Conservation (phyloP, 1,140 invertebrate genomes). For the Pomacea maculata region DNA sequence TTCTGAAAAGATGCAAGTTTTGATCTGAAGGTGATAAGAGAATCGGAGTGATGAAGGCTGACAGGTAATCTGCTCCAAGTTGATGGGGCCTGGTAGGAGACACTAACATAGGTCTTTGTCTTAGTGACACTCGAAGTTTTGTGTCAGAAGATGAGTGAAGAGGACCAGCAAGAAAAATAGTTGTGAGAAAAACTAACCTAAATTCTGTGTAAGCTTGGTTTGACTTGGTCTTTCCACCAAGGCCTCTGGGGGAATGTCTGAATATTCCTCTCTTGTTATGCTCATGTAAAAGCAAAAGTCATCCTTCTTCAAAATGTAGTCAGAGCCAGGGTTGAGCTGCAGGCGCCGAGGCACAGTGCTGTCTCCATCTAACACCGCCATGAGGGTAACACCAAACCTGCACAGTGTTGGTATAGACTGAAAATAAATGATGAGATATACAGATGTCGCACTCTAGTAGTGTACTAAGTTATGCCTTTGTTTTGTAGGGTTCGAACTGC, state of each 20-base stretch:
- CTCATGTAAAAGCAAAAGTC: slow-evolving; percentile 99
- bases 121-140: too few species aligned
- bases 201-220: slow-evolving; percentile 35
- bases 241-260: slow-evolving; percentile 50
- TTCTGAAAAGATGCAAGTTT: too few species aligned
- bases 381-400: slow-evolving; percentile 93
- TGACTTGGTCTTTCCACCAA: slow-evolving; percentile 29
- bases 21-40: too few species aligned
- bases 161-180: neutral
- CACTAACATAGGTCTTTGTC: too few species aligned
- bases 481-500: too few species aligned
- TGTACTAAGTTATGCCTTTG: too few species aligned
- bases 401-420: neutral
- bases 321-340: slow-evolving; percentile 92
- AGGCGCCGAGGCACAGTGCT: slow-evolving; percentile 87
- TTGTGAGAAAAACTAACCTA: slow-evolving; percentile 34
- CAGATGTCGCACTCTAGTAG: too few species aligned
- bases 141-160: neutral
- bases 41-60: too few species aligned
- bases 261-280: slow-evolving; percentile 86
- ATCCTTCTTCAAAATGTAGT: slow-evolving; percentile 88
- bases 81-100: too few species aligned
- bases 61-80: too few species aligned
- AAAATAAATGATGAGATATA: too few species aligned
- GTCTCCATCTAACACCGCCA: slow-evolving; percentile 87